These are phyloP conservation scores for Tetranychus piercei DNA, from an alignment of 2,888 invertebrate species.

Conservation along the genomic window DNA sequence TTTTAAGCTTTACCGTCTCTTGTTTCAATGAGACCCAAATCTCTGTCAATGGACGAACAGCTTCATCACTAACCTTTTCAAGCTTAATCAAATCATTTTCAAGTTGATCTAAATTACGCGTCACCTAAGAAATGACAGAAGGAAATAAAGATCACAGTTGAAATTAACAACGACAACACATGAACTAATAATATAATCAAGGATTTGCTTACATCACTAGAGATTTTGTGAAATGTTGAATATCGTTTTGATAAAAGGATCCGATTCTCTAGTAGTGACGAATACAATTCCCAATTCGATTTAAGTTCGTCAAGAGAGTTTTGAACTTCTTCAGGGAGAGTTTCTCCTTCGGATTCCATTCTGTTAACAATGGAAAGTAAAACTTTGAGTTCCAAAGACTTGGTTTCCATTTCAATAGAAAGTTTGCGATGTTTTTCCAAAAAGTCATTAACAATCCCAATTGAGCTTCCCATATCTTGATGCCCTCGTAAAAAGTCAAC, in stretches of 20 bases:
- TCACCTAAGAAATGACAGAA: neutral
- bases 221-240: neutral
- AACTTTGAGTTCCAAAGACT: constrained; percentile 2
- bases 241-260: constrained; percentile 7
- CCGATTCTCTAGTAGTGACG: neutral
- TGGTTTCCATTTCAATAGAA: neutral
- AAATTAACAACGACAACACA: neutral
- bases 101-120: neutral
- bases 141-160: neutral
- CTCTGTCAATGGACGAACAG: constrained; percentile 20
- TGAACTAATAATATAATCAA: neutral
- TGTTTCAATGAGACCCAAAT: constrained; percentile 21
- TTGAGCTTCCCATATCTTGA: neutral
- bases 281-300: neutral
- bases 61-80: neutral
- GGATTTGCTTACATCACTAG: neutral
- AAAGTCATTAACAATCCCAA: neutral
- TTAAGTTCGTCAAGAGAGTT: neutral
- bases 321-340: neutral
- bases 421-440: constrained; percentile 3
- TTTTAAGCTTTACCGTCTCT: neutral
- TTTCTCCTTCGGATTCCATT: neutral
- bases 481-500: neutral
- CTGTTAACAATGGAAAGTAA: neutral
- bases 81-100: neutral